These are phyloP conservation scores for Plagodis dolabraria DNA, from an alignment of 2,888 invertebrate genomes.

Conservation along the genomic window DNA sequence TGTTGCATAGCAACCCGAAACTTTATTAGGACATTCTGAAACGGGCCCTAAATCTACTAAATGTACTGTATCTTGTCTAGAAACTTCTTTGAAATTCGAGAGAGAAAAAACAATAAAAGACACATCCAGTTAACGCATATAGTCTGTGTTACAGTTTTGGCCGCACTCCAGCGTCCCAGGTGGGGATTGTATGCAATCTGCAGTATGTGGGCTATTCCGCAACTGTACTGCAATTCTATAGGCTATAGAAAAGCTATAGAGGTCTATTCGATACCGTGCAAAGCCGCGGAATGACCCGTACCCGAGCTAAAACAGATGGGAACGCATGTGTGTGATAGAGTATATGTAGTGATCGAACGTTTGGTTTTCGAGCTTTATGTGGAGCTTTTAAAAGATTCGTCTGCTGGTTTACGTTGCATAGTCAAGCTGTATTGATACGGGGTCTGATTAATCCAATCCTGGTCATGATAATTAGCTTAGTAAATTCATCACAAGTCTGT, in stretches of 20 bases:
- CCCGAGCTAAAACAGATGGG: conserved; percentile 3
- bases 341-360: not conserved
- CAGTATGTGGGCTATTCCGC: conserved; percentile 16
- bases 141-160: conserved; percentile 31
- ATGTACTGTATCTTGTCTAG: no score
- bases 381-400: not conserved
- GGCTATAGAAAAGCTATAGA: not conserved
- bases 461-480: no score
- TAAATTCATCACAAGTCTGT: no score
- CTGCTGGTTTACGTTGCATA: no score
- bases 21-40: no score
- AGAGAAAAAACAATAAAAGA: not conserved
- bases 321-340: not conserved
- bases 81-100: no score
- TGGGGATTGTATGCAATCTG: conserved; percentile 31
- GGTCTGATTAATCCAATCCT: no score
- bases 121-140: not conserved
- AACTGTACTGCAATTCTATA: conserved; percentile 1
- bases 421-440: no score
- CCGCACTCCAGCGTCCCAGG: conserved; percentile 32
- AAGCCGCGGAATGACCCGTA: conserved; percentile 5
- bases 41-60: no score
- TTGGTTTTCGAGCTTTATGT: not conserved
- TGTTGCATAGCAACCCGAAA: no score
- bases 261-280: conserved; percentile 5